Percentiles rank a stretch among this genome's conserved stretches.
These are phyloP conservation scores for Perca fluviatilis DNA, from an alignment of 2,113 vertebrate genomes.

Conservation along the genomic window DNA sequence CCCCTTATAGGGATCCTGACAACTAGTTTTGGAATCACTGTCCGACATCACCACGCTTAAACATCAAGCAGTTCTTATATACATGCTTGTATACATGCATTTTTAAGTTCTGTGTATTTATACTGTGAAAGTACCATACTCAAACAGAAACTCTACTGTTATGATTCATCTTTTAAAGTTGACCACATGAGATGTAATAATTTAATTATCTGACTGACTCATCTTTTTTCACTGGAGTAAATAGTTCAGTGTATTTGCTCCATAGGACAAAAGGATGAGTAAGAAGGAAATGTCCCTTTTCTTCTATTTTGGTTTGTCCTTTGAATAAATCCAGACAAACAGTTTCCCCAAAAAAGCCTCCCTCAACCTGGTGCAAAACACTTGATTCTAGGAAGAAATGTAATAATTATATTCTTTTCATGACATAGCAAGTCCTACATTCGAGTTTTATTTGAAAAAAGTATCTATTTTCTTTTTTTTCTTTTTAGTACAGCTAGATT, in stretches of 20 bases:
- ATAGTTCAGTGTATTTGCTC: neutral
- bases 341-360: neutral
- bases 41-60: neutral
- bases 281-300: neutral
- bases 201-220: neutral
- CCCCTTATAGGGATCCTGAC: neutral
- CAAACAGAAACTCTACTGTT: neutral
- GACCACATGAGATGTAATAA: neutral
- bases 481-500: neutral
- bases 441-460: neutral
- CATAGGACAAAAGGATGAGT: no score
- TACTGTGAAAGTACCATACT: neutral
- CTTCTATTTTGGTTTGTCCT: neutral
- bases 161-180: constrained; percentile 5
- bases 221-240: neutral
- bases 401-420: neutral
- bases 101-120: neutral
- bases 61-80: neutral
- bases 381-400: neutral
- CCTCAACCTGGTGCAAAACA: neutral
- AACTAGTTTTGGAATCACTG: neutral
- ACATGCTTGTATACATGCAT: neutral
- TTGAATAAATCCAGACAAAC: neutral
- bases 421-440: neutral
- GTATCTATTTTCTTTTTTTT: neutral